Conservation (phyloP, 2,797 vertebrate species). For the Alosa sapidissima region DNA sequence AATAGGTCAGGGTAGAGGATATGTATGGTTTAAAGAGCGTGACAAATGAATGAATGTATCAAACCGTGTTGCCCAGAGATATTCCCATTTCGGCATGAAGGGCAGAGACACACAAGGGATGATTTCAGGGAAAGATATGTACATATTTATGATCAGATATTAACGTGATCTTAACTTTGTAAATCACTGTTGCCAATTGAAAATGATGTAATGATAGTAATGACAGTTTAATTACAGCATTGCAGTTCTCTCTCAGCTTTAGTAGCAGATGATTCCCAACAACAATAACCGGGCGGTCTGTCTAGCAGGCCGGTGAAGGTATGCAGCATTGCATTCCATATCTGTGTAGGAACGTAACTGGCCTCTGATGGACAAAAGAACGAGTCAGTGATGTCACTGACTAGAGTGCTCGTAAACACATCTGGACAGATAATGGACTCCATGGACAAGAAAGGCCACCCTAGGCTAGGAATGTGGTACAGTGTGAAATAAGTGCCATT, state of each 20-base stretch:
- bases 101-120: neutral
- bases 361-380: neutral
- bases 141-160: slow-evolving; percentile 1
- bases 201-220: neutral
- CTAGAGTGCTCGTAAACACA: neutral
- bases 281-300: neutral
- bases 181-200: slow-evolving; percentile 15
- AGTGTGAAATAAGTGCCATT: slow-evolving; percentile 12
- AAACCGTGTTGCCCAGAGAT: neutral
- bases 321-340: neutral
- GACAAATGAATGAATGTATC: neutral
- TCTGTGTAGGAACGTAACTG: neutral
- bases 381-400: neutral
- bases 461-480: neutral
- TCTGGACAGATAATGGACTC: neutral
- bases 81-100: neutral
- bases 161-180: neutral
- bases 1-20: neutral
- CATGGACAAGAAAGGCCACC: neutral
- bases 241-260: neutral
- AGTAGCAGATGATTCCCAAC: neutral
- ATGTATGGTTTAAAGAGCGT: neutral
- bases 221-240: neutral
- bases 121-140: slow-evolving; percentile 12
- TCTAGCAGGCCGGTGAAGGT: neutral